phyloP scores from a whole-genome alignment of 2,113 vertebrate genomes.

The Edolisoma coerulescens region DNA sequence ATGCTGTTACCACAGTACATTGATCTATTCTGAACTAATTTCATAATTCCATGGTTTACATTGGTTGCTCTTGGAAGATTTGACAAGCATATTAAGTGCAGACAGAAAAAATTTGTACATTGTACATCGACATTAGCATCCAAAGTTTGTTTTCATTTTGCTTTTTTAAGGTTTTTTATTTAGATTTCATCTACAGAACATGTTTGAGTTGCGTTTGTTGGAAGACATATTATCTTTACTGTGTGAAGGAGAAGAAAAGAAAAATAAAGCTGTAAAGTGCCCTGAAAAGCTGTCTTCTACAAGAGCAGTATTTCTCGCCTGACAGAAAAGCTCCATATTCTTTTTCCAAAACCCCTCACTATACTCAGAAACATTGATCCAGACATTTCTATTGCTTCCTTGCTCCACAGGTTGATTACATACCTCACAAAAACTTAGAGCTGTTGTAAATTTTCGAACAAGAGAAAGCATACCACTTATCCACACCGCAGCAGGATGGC shows the following conservation, averaged over 20 bases:
- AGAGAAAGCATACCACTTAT: neutral
- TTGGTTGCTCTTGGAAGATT: neutral
- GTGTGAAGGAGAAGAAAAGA: neutral
- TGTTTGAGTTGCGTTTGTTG: neutral
- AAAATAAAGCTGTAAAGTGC: slow-evolving; percentile 43
- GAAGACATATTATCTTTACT: neutral
- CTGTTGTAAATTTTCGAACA: slow-evolving; percentile 32
- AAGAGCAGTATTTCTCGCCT: slow-evolving; percentile 45
- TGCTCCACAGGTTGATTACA: slow-evolving; percentile 47
- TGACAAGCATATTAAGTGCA: neutral
- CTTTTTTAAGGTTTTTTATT: neutral
- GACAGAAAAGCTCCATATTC: slow-evolving; percentile 25
- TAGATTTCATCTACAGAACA: neutral
- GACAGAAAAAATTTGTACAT: neutral
- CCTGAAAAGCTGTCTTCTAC: slow-evolving; percentile 23
- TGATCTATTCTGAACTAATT: neutral
- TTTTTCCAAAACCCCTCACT: slow-evolving; percentile 42
- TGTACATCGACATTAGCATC: neutral
- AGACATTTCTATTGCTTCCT: slow-evolving; percentile 56
- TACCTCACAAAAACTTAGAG: slow-evolving; percentile 35
- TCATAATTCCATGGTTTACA: neutral
- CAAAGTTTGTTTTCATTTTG: neutral
- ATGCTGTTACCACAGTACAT: neutral
- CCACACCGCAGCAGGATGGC: neutral
- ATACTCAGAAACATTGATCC: slow-evolving; percentile 59